These are phyloP conservation scores for Morbakka virulenta DNA, from an alignment of 30 jellyfish, hydroid and myxozoan species.

Conservation along the genomic window DNA sequence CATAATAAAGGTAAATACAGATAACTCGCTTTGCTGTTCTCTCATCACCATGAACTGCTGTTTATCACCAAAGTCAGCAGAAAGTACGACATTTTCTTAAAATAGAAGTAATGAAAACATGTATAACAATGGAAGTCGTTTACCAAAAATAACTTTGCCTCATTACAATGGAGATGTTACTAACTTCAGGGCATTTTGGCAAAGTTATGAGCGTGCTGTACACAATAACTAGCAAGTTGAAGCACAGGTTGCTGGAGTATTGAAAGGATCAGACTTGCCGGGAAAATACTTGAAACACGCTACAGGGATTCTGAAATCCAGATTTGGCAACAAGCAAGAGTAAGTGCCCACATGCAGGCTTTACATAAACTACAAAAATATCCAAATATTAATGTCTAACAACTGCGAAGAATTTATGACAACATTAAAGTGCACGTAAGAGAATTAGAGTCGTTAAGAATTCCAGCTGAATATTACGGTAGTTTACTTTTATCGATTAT, in stretches of 20 bases:
- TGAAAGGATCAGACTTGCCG: slow-evolving; percentile 46
- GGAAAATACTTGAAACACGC: slow-evolving; percentile 39
- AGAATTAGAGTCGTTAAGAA: slow-evolving; percentile 47
- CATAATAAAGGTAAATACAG: no score
- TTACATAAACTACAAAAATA: slow-evolving; percentile 11
- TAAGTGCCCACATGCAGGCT: slow-evolving; percentile 68
- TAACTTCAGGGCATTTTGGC: slow-evolving; percentile 26
- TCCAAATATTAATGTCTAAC: slow-evolving; percentile 1
- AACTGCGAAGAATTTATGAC: slow-evolving; percentile 28
- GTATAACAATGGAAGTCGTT: neutral
- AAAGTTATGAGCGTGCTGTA: slow-evolving; percentile 47
- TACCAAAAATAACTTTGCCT: slow-evolving; percentile 38
- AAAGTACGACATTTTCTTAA: no score
- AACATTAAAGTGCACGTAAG: slow-evolving; percentile 21
- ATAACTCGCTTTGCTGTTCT: no score
- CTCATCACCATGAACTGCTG: no score
- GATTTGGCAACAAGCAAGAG: slow-evolving; percentile 46
- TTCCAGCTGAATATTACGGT: slow-evolving; percentile 19
- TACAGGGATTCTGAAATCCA: slow-evolving; percentile 13
- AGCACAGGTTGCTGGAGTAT: slow-evolving; percentile 43
- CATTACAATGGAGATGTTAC: slow-evolving; percentile 33
- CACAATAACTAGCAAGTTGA: slow-evolving; percentile 54
- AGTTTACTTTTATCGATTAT: slow-evolving; percentile 38
- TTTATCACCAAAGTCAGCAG: no score
- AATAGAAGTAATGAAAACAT: neutral